A percentile compares a stretch with the other conserved stretches of the same genome.
phyloP scores from a whole-genome alignment of 2,797 vertebrate genomes.

The Sphaeramia orbicularis region DNA sequence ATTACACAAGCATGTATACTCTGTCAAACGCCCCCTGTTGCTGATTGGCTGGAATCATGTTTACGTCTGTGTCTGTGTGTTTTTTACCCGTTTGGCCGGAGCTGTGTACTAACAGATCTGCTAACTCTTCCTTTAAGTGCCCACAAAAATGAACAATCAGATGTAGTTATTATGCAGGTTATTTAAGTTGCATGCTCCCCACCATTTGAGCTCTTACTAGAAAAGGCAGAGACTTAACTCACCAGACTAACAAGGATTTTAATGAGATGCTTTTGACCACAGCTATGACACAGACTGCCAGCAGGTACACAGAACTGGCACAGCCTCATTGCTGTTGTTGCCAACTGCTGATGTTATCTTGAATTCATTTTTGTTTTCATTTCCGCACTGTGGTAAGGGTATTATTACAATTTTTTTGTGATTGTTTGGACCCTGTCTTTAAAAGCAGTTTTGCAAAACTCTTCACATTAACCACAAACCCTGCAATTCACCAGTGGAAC shows the following conservation, averaged over 20 bases:
- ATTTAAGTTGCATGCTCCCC: not conserved
- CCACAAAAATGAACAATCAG: not conserved
- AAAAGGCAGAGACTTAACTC: not conserved
- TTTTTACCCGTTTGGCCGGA: too few species aligned
- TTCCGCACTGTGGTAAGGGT: conserved; percentile 11
- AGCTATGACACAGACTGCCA: conserved; percentile 29
- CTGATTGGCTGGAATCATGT: too few species aligned
- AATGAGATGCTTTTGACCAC: conserved; percentile 14
- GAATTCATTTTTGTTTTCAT: conserved; percentile 13
- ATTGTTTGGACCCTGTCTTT: too few species aligned
- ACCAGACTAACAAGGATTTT: conserved; percentile 22
- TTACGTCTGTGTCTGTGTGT: too few species aligned
- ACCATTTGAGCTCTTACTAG: not conserved
- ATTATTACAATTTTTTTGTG: conserved; percentile 16
- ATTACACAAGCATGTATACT: too few species aligned
- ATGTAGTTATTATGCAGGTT: not conserved
- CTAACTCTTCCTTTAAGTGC: not conserved
- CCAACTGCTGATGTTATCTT: conserved; percentile 43
- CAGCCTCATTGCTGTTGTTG: not conserved
- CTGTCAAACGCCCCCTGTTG: too few species aligned
- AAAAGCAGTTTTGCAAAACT: too few species aligned
- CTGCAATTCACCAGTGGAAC: too few species aligned
- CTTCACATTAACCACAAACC: too few species aligned
- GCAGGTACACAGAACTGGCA: conserved; percentile 24
- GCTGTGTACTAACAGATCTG: too few species aligned